Evolutionary conservation across 2,888 invertebrate genomes (phyloP), one percentile per base, ranked within the genome.

Genomic region (Cryptus armator): DNA sequence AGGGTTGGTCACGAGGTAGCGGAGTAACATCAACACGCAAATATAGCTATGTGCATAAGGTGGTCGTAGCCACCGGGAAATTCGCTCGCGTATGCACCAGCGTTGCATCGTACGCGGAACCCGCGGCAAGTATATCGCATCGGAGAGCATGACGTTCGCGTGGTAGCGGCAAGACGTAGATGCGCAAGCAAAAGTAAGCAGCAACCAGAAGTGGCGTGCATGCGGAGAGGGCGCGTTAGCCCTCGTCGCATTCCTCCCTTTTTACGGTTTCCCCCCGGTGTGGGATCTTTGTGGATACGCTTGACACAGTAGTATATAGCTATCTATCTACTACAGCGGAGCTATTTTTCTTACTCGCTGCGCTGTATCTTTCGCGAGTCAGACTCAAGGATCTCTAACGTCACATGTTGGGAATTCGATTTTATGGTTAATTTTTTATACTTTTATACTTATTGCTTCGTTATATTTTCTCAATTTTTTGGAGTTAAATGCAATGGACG

Each of bases 171-270:
- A 59, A 29, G 59, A 29, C 59, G 59, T 12, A 59, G 59, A 59
- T 59, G 59, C 59, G 1, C 10, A 59, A 24, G 59, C 12, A 68
- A 75, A 44, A 48, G 66, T 12, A 68, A 53, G 48, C 24, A 62
- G 16, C 53, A 14, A 37, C 9, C 24, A 19, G 75, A 19, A 44
- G 37, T 29, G 29, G 32, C 24, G 53, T 48, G 77, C 67, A 53
- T 44, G 77, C 67, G 77, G 51, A 14, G 32, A 46, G 66, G 68
- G 19, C 46, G 51, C 43, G 44, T 43, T 67, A 53, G 66, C 67
- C 67, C 67, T 14, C 24, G 53, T 66, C 66, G 68, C 89, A 89
- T 91, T 91, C 90, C 89, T 89, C 87, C 86, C 86, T 90, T 91
- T 90, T 91, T 89, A 78, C 87, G 81, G 88, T 90, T 90, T 89